Percentiles rank a stretch among this genome's conserved stretches.
Conservation (phyloP, 2,888 invertebrate species). For the Fragum whitleyi region DNA sequence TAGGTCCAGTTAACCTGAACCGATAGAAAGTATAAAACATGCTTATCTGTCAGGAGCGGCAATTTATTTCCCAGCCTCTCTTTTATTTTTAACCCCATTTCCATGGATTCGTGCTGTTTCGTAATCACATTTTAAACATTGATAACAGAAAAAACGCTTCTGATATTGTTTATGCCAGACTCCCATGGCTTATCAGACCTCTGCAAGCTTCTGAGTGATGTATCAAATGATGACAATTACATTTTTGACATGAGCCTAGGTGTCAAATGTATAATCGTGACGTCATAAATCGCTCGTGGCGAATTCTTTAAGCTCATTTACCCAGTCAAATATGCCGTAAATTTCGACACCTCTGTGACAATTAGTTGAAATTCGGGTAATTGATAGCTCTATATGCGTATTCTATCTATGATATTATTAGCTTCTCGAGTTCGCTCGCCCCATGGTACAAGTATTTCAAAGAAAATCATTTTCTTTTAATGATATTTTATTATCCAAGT, state of each 20-base stretch:
- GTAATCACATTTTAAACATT: slow-evolving; percentile 21
- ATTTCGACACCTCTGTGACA: slow-evolving; percentile 40
- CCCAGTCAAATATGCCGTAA: slow-evolving; percentile 24
- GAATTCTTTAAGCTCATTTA: slow-evolving; percentile 15
- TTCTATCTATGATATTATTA: not conserved
- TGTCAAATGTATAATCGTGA: slow-evolving; percentile 28
- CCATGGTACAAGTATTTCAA: not conserved
- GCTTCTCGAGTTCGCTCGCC: not conserved
- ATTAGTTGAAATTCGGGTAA: slow-evolving; percentile 20
- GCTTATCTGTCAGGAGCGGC: slow-evolving; percentile 19
- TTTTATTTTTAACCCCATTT: slow-evolving; percentile 23
- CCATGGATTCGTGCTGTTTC: slow-evolving; percentile 7
- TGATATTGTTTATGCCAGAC: slow-evolving; percentile 30
- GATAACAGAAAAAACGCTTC: slow-evolving; percentile 6
- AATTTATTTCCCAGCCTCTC: slow-evolving; percentile 1
- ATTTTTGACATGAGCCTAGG: slow-evolving; percentile 23
- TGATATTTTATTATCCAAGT: not conserved
- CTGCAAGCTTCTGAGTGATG: slow-evolving; percentile 30
- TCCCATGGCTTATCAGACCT: slow-evolving; percentile 16
- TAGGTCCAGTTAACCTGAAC: not conserved
- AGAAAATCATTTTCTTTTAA: slow-evolving; percentile 13
- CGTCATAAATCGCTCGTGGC: slow-evolving; percentile 23
- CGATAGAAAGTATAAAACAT: not conserved
- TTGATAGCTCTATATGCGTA: slow-evolving; percentile 23
- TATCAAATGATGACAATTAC: slow-evolving; percentile 36